Conservation (phyloP, 1,140 invertebrate genomes). For the Asbolus verrucosus region DNA sequence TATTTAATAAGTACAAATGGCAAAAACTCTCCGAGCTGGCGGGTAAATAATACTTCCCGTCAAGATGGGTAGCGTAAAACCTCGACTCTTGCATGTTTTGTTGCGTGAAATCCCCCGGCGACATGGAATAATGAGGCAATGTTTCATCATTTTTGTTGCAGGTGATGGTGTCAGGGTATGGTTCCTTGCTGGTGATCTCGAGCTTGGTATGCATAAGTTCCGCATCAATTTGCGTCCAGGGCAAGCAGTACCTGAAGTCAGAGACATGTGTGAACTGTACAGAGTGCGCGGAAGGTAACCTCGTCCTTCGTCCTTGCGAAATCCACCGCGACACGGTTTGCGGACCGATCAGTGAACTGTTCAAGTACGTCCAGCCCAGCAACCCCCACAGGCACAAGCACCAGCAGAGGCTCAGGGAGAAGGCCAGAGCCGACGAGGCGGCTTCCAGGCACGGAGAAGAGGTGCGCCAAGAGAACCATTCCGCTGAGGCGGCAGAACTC, state of each 20-base stretch:
- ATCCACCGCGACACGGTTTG: constrained; percentile 74
- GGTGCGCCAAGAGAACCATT: constrained; percentile 8
- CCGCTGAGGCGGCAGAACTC: not conserved
- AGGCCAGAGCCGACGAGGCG: no score
- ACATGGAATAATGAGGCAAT: no score
- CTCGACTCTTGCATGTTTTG: not conserved
- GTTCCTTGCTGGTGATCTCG: constrained; percentile 50
- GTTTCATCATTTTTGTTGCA: constrained; percentile 50
- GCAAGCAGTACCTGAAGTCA: constrained; percentile 67
- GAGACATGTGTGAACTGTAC: constrained; percentile 72
- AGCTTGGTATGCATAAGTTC: constrained; percentile 51
- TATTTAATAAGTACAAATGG: constrained; percentile 32
- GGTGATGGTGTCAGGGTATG: constrained; percentile 59
- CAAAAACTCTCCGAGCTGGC: not conserved
- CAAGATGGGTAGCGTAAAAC: not conserved
- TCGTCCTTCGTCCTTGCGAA: constrained; percentile 74
- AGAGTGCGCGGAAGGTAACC: constrained; percentile 67
- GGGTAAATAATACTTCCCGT: constrained; percentile 9
- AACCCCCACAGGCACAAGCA: constrained; percentile 61
- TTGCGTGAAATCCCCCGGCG: no score
- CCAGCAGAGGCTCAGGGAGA: constrained; percentile 29
- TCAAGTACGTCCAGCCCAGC: constrained; percentile 52
- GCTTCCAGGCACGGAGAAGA: not conserved
- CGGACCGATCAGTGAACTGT: constrained; percentile 70
- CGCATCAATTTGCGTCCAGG: constrained; percentile 58